phyloP scores from a whole-genome alignment of 1,140 invertebrate species.

The Dinothrombium tinctorium region DNA sequence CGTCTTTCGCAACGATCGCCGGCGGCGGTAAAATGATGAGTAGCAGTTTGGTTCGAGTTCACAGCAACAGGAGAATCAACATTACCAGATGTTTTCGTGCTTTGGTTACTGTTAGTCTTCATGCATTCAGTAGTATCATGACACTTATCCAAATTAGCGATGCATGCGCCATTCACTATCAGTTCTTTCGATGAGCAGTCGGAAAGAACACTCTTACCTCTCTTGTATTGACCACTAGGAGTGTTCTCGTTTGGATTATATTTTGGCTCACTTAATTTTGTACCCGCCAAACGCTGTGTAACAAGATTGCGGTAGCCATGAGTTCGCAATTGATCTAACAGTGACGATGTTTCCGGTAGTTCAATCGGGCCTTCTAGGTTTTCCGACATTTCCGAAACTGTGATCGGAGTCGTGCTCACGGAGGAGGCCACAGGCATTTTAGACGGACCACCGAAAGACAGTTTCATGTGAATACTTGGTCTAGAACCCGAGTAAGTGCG shows the following conservation, averaged over 20 bases:
- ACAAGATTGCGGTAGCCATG: slow-evolving; percentile 15
- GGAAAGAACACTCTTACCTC: slow-evolving; percentile 1
- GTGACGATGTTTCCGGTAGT: slow-evolving; percentile 10
- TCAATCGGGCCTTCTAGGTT: neutral
- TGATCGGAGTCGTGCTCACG: neutral
- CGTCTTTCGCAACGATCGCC: neutral
- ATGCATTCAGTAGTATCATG: neutral
- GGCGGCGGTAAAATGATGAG: neutral
- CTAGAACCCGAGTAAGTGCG: neutral
- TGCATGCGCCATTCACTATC: neutral
- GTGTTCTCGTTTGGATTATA: neutral
- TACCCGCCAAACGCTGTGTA: slow-evolving; percentile 8
- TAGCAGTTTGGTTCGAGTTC: neutral
- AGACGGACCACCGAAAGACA: neutral
- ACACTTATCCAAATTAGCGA: neutral
- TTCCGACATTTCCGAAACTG: neutral
- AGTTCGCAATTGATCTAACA: slow-evolving; percentile 15
- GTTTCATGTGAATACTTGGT: neutral
- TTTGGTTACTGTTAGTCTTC: neutral
- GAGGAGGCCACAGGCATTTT: neutral
- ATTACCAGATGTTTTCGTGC: neutral
- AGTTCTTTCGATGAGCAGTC: neutral
- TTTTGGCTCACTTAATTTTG: neutral
- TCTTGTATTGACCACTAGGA: neutral
- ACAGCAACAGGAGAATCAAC: neutral